Evolutionary conservation across 2,113 vertebrate genomes (phyloP), one percentile per base, ranked within the genome.

Genomic region (Propithecus coquereli): DNA sequence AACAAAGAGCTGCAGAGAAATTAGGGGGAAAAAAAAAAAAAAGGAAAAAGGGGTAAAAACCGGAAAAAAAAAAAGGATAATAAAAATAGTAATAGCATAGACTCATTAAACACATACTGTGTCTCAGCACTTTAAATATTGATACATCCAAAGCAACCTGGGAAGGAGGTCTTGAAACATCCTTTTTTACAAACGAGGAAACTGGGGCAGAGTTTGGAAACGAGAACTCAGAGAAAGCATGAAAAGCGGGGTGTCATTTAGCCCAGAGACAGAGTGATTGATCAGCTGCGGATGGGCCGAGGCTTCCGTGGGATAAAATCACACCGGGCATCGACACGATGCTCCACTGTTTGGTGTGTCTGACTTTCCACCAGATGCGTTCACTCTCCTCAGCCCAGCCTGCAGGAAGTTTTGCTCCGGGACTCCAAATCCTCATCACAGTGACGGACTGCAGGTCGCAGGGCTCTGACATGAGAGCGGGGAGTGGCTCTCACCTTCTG

Each of bases 331-430:
- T 13, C 0, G 1, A 30, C 47, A 54, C 68, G 2, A 25, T 2
- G 3, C 4, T 52, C 27, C 65, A 8, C 20, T 17, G 10, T 5
- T 8, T 5, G 25, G 54, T 6, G 23, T 9, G 13, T 40, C 70
- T n/a, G 76, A 20, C 37, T 82, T 70, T 82, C 63, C 61, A 8
- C 30, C 3, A 23, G 30, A 47, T 43, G 10, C 9, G 4, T 40
- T 23, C n/a, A 3, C 47, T 16, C 10, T 1, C 32, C 30, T 3
- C 3, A 2, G 8, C 0, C 30, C 17, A 22, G 70, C 8, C 59
- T 25, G 2, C 3, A 0, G 66, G n/a, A 47, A 34, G 23, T 18
- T 40, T 37, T 73, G 34, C 37, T 30, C 40, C 18, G 32, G 27
- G 76, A 22, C 20, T 43, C 65, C n/a, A 34, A 50, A 40, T 52